These are phyloP conservation scores for Chrysotoxum bicinctum DNA, from an alignment of 2,888 invertebrate species.

Conservation along the genomic window DNA sequence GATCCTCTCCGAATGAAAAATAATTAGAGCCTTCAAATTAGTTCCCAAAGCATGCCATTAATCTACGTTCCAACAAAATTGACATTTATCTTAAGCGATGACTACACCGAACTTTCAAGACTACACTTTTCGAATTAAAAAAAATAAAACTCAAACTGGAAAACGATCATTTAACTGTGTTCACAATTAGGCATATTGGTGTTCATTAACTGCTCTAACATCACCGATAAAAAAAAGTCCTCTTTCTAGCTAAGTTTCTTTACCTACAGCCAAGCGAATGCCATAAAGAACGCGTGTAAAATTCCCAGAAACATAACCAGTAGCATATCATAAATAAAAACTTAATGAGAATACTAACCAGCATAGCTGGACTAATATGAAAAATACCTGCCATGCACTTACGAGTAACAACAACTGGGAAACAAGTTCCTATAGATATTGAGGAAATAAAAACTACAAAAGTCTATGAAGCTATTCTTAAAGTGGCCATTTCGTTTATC, in stretches of 20 bases:
- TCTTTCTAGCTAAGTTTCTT: conserved; percentile 21
- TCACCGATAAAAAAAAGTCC: not conserved
- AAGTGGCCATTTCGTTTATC: conserved; percentile 64
- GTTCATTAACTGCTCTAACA: conserved; percentile 6
- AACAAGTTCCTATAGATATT: conserved; percentile 35
- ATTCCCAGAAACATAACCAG: conserved; percentile 33
- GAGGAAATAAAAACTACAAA: not conserved
- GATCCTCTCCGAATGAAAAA: too few relatives aligned
- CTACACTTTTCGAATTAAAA: not conserved
- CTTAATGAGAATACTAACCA: conserved; percentile 35
- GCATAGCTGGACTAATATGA: conserved; percentile 27
- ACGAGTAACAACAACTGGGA: conserved; percentile 11
- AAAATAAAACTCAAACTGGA: not conserved
- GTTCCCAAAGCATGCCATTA: not conserved
- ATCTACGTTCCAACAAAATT: not conserved
- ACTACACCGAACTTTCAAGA: not conserved
- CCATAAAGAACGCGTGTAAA: conserved; percentile 28
- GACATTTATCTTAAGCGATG: not conserved
- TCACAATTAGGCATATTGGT: conserved; percentile 4
- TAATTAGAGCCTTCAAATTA: too few relatives aligned
- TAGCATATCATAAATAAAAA: conserved; percentile 45
- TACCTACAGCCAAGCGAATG: conserved; percentile 33
- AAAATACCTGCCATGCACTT: conserved; percentile 14
- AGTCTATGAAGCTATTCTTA: conserved; percentile 28
- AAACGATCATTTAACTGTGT: conserved; percentile 4